Base-by-base conservation (phyloP, 2,797 vertebrate species). In the Perodicticus potto region DNA sequence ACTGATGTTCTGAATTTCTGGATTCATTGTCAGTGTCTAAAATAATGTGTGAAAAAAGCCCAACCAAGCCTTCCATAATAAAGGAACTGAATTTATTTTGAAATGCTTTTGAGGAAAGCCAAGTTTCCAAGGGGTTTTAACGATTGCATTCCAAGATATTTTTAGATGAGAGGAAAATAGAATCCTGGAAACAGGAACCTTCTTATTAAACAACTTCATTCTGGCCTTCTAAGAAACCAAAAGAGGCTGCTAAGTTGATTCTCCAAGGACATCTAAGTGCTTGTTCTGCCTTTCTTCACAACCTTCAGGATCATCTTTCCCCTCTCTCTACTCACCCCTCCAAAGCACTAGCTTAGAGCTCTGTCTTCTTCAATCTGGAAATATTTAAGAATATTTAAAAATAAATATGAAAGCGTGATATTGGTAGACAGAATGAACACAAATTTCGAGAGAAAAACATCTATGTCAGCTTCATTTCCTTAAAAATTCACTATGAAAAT, bases 91-190 rank as follows among this genome's bases (percentile, higher is more conserved):
- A 80, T 96, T 92, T 96, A 96, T 97, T 97, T 96, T 90, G 76
- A 89, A 91, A 91, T 25, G 7, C 49, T 67, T 93, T 96, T 96
- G 65, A 96, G 34, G 55, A 80, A 95, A 94, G 93, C 94, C 94
- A 96, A 95, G 37, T 95, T 96, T 89, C 86, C 43, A 76, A 86
- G 40, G 20, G 69, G 20, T 74, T 87, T 89, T 61, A 82, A 89
- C 61, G 84, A 86, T 72, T 5, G 0, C 32, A 40, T 95, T 95
- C 80, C 76, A 96, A 86, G 94, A 55, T 97, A 96, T 91, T 95
- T 97, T 97, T 92, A 96, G 94, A 93, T 72, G 25, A 86, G 84
- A 96, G 86, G 83, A 86, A 72, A 96, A 96, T 95, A 96, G 91
- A 91, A 95, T 92, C 67, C 74, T 70, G 59, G 87, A 92, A 96